phyloP scores from a whole-genome alignment of 2,888 invertebrate genomes.

The Drosophila subsilvestris region DNA sequence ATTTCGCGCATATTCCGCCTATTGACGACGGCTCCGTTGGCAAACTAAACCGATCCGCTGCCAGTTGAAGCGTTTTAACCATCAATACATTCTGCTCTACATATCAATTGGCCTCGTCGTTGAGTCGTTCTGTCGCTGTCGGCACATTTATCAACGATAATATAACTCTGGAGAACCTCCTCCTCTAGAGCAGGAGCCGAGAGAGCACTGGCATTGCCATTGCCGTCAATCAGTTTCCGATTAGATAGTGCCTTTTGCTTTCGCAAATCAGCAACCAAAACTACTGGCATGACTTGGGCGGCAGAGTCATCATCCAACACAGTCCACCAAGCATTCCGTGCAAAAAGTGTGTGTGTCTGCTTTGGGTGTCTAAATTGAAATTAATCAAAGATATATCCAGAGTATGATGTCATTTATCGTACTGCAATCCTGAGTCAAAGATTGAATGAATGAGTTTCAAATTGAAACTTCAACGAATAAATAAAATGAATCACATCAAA shows the following conservation, averaged over 20 bases:
- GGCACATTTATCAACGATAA: constrained; percentile 54
- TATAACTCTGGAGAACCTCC: constrained; percentile 44
- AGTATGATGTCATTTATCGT: background rate
- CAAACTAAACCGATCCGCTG: constrained; percentile 67
- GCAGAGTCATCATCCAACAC: constrained; percentile 16
- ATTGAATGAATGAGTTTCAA: too few relatives aligned
- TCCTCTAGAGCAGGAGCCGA: constrained; percentile 40
- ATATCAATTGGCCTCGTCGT: constrained; percentile 56
- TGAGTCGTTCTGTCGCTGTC: constrained; percentile 11
- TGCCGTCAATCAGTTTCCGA: constrained; percentile 54
- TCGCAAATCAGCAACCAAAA: constrained; percentile 28
- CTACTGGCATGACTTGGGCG: constrained; percentile 10
- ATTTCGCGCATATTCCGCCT: constrained; percentile 62
- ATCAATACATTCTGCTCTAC: constrained; percentile 56
- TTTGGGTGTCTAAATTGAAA: background rate
- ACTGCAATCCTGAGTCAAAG: background rate
- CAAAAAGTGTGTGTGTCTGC: too few relatives aligned
- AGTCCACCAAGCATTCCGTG: background rate
- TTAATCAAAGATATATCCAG: background rate
- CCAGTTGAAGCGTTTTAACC: constrained; percentile 66
- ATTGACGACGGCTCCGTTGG: constrained; percentile 54
- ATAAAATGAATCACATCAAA: background rate
- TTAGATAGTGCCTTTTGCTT: constrained; percentile 62
- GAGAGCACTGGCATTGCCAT: constrained; percentile 48
- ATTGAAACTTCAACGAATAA: background rate